A percentile compares a stretch with the other conserved stretches of the same genome.
phyloP scores from a whole-genome alignment of 2,113 vertebrate species.

The Euleptes europaea region DNA sequence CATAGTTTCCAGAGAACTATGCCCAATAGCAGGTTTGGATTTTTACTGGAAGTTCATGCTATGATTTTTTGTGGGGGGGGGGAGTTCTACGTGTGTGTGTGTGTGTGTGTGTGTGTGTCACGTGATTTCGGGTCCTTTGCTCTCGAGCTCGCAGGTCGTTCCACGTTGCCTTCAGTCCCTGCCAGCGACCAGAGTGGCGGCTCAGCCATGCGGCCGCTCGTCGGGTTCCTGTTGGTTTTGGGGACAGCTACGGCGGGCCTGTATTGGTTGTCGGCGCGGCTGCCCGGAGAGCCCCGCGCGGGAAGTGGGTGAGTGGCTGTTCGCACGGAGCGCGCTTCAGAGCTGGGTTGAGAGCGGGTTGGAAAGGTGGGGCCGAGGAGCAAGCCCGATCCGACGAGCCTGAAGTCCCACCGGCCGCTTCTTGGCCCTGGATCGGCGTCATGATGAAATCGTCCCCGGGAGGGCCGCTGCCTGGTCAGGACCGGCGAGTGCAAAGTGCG shows the following conservation, averaged over 20 bases:
- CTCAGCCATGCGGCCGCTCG: constrained; percentile 30
- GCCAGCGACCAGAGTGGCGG: background rate
- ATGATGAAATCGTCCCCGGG: too few relatives aligned
- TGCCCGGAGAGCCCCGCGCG: constrained; percentile 30
- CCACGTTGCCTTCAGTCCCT: background rate
- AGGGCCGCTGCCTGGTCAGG: too few relatives aligned
- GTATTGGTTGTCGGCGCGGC: constrained; percentile 59
- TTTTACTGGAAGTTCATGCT: background rate
- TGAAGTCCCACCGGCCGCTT: too few relatives aligned
- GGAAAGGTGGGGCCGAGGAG: too few relatives aligned
- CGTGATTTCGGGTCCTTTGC: rapidly evolving
- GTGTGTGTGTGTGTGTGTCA: background rate
- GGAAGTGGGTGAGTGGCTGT: background rate
- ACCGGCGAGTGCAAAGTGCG: too few relatives aligned
- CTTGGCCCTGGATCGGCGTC: too few relatives aligned
- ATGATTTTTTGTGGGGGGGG: too few relatives aligned
- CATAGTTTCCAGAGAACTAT: background rate
- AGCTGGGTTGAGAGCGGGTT: too few relatives aligned
- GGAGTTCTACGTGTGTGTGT: background rate
- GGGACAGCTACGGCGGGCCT: constrained; percentile 52
- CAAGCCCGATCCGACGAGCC: too few relatives aligned
- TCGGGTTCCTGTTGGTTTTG: constrained; percentile 41
- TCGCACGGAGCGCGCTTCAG: too few relatives aligned
- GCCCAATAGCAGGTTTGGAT: background rate
- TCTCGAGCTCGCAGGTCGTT: too few relatives aligned